phyloP scores from a whole-genome alignment of 2,888 invertebrate genomes.

The Mellilla xanthometata region DNA sequence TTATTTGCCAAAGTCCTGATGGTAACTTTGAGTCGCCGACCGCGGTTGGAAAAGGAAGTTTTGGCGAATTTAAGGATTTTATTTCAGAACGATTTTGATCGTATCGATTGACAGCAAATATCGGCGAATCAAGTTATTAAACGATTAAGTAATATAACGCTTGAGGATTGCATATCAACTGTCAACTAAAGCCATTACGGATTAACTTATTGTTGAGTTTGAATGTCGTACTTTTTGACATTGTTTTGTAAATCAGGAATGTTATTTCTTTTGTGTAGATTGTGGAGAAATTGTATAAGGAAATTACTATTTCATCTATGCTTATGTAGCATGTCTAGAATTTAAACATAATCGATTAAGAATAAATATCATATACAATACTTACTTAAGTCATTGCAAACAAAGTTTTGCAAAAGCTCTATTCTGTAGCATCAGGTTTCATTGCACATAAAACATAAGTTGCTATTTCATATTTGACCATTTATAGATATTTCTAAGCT shows the following conservation, averaged over 20 bases:
- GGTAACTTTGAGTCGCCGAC: conserved; percentile 61
- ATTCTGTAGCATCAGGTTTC: conserved; percentile 8
- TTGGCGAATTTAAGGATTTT: conserved; percentile 36
- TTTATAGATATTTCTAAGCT: background rate
- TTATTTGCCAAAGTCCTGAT: conserved; percentile 57
- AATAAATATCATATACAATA: conserved; percentile 6
- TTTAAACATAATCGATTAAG: background rate
- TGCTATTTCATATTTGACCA: conserved; percentile 2
- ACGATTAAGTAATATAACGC: conserved; percentile 16
- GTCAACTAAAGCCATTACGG: conserved; percentile 4
- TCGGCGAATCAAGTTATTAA: conserved; percentile 19
- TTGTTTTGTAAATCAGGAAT: background rate
- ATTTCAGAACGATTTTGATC: conserved; percentile 24
- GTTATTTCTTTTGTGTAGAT: conserved; percentile 3
- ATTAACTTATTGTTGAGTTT: conserved; percentile 1
- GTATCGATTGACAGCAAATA: conserved; percentile 22
- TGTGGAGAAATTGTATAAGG: background rate
- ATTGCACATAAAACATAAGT: conserved; percentile 2
- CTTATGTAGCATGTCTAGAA: conserved; percentile 4
- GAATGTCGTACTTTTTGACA: conserved; percentile 6
- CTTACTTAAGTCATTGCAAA: conserved; percentile 1
- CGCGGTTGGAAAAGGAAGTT: conserved; percentile 47
- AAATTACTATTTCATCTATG: conserved; percentile 1
- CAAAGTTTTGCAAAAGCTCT: conserved; percentile 3
- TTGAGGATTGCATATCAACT: conserved; percentile 15